Evolutionary conservation across 2,888 invertebrate species (phyloP), one percentile per base, ranked within the genome.

Genomic region (Caenorhabditis zanzibari): DNA sequence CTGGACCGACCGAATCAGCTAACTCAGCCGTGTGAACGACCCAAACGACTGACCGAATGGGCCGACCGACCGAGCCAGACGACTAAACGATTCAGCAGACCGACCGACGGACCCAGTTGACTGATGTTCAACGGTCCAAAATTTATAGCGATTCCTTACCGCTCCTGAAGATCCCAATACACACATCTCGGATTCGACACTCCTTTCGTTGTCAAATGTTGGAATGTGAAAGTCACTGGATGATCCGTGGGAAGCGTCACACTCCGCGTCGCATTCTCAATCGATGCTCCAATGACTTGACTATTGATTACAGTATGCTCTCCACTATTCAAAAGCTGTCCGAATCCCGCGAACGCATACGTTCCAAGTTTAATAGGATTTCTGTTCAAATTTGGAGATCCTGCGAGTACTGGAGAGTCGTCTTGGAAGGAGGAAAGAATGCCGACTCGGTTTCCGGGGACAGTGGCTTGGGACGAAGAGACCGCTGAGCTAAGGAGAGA

Each of bases 101-200:
- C n/a, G n/a, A n/a, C n/a, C n/a, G n/a, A n/a, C n/a, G n/a, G n/a
- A n/a, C n/a, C n/a, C n/a, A n/a, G n/a, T n/a, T n/a, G n/a, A n/a
- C n/a, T n/a, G n/a, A n/a, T n/a, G n/a, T n/a, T n/a, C n/a, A n/a
- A n/a, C n/a, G n/a, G n/a, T n/a, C n/a, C n/a, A n/a, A n/a, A n/a
- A n/a, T n/a, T n/a, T n/a, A n/a, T n/a, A n/a, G 52, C 6, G 7
- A 19, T 9, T 12, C 0, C 76, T 54, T 19, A 87, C 86, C 75
- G 84, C 32, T 75, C 64, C 2, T 58, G 47, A n/a, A 84, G 63
- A 75, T 91, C 86, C 92, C 92, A 92, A 80, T 85, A 92, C 5
- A 92, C 92, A 77, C 92, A 92, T 68, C 90, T 63, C 2, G 90
- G 85, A 77, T 92, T 91, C 7, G 73, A 49, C 6, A 90, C 90